A percentile compares a stretch with the other conserved stretches of the same genome.
Evolutionary conservation across 2,888 invertebrate species (phyloP).

Genomic region (Sisyra terminalis): DNA sequence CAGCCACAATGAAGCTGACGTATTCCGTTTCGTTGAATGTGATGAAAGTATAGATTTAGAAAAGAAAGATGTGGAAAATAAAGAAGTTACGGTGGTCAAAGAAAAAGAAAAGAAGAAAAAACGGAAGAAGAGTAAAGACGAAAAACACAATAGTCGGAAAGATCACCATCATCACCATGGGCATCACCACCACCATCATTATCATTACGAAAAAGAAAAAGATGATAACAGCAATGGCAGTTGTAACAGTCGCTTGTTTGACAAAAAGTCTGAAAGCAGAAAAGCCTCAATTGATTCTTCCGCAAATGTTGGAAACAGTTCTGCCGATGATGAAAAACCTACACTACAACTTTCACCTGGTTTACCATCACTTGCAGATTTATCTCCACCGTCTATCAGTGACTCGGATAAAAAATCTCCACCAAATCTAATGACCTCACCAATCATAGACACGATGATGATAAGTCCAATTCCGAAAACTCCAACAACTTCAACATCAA

Average conservation of each 20-base stretch:
- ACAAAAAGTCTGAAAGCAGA: conserved; percentile 8
- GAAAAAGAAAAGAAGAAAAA: conserved; percentile 67
- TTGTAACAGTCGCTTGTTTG: conserved; percentile 3
- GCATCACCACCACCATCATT: conserved; percentile 22
- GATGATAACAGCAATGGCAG: conserved; percentile 15
- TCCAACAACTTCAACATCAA: conserved; percentile 26
- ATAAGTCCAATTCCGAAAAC: conserved; percentile 40
- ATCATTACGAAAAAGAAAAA: conserved; percentile 15
- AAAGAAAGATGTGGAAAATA: conserved; percentile 28
- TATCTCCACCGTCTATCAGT: conserved; percentile 35
- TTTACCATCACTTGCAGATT: conserved; percentile 44
- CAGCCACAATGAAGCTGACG: conserved; percentile 26
- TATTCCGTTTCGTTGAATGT: conserved; percentile 42
- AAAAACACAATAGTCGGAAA: conserved; percentile 48
- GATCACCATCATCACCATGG: conserved; percentile 47
- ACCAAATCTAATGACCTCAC: conserved; percentile 19
- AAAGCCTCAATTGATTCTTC: conserved; percentile 7
- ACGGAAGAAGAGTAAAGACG: conserved; percentile 68
- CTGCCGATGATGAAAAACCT: conserved; percentile 9
- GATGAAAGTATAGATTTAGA: conserved; percentile 37
- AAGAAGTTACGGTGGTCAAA: conserved; percentile 26
- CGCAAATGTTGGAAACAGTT: too few species aligned
- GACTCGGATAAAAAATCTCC: conserved; percentile 19
- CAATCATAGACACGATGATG: conserved; percentile 24
- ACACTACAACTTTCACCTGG: conserved; percentile 33